Evolutionary conservation across 2,797 vertebrate species (phyloP).

Genomic region (Sciurus carolinensis): DNA sequence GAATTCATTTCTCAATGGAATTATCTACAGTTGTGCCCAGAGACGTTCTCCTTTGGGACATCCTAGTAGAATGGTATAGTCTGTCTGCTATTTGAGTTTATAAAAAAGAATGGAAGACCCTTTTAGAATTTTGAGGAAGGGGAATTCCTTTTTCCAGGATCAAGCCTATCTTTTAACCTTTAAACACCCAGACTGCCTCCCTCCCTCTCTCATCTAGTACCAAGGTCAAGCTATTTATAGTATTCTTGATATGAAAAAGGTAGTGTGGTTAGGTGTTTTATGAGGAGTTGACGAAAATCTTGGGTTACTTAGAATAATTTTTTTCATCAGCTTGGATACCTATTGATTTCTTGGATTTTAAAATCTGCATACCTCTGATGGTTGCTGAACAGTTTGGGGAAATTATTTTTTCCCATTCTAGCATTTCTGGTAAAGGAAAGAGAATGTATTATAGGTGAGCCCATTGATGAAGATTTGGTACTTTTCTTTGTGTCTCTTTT

Average conservation of each 20-base stretch:
- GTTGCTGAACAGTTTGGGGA: conserved; percentile 40
- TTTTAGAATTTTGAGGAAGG: conserved; percentile 51
- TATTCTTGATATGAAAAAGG: conserved; percentile 47
- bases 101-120: conserved; percentile 22
- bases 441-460: conserved; percentile 52
- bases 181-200: neutral
- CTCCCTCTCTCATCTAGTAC: neutral
- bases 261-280: neutral
- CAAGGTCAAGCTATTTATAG: neutral
- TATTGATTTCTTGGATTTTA: neutral
- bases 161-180: neutral
- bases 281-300: conserved; percentile 6
- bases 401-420: conserved; percentile 55
- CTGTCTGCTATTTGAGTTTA: conserved; percentile 19
- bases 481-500: conserved; percentile 72
- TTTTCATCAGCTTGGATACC: neutral
- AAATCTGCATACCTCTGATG: conserved; percentile 34
- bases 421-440: conserved; percentile 60
- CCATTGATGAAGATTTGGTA: conserved; percentile 70
- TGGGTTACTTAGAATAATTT: neutral
- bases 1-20: conserved; percentile 40
- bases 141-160: conserved; percentile 39
- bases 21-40: neutral
- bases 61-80: neutral
- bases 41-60: conserved; percentile 20